Evolutionary conservation across 2,113 vertebrate genomes (phyloP), one percentile per base, ranked within the genome.

Genomic region (Paralichthys olivaceus): DNA sequence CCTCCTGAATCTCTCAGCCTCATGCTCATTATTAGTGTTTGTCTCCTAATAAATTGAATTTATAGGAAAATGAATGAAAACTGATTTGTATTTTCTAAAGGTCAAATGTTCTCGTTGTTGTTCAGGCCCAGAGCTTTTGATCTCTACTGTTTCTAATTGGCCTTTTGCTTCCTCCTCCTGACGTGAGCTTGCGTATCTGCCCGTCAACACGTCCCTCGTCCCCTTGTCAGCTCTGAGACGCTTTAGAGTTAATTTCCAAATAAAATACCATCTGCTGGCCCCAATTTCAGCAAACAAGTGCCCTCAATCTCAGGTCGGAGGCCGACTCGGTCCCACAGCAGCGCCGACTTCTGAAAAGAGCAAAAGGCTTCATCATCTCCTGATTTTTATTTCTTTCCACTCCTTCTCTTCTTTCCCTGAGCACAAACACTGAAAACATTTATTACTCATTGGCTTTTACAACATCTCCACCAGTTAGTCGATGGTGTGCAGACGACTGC

Each of bases 251-350:
- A 17, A 55, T 55, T 55, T 25, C n/a, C 22, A 25, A 84, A 87
- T 83, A 80, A 91, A 93, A 92, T 79, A 78, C 79, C 80, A 87
- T 91, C 75, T 83, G 82, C 77, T 85, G 86, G 86, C 91, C 92
- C 26, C 92, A 89, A 91, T 92, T 89, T 91, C 85, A 61, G 75
- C 72, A 45, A 73, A 85, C 85, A 87, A 75, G 85, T 88, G 90
- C 88, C 87, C 84, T 85, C 90, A 87, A 87, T 90, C 90, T 92
- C 72, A 84, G 75, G 77, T 77, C 80, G 51, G 81, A 84, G 89
- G 77, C 71, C 22, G 25, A 6, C 57, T 81, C 11, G 51, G 64
- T 91, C 87, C 81, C 68, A 22, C 58, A 7, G 76, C 49, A 20
- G 49, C 32, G 64, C 67, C 29, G 19, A 68, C 69, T 59, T 66